Conservation (phyloP, 2,113 vertebrate species). For the Etheostoma spectabile region DNA sequence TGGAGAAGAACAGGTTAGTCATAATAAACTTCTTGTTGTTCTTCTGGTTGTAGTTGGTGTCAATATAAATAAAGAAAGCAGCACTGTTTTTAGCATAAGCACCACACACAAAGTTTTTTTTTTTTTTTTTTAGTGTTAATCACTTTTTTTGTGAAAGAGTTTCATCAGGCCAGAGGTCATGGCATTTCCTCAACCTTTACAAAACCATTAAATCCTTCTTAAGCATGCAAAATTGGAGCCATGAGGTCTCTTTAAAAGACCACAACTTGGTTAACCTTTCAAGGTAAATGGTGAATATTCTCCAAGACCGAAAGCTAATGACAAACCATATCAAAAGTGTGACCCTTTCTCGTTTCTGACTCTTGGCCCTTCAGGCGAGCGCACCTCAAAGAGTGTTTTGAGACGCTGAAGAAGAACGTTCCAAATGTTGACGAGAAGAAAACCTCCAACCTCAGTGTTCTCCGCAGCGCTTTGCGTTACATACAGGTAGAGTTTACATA, state of each 20-base stretch:
- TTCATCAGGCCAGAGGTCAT: neutral
- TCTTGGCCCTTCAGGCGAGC: conserved; percentile 87
- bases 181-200: neutral
- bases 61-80: neutral
- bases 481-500: conserved; percentile 89
- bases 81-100: neutral
- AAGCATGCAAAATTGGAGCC: neutral
- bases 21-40: conserved; percentile 11
- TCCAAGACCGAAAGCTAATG: neutral
- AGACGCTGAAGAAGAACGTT: conserved; percentile 97
- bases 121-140: neutral
- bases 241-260: neutral
- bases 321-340: conserved; percentile 4
- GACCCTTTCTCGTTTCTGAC: conserved; percentile 28
- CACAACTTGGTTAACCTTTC: neutral
- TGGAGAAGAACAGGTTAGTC: conserved; percentile 99
- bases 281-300: conserved; percentile 5
- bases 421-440: conserved; percentile 99
- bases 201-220: conserved; percentile 1
- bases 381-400: conserved; percentile 98
- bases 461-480: conserved; percentile 96
- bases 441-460: conserved; percentile 97
- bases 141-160: neutral
- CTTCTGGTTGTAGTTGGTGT: neutral
- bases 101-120: neutral